These are phyloP conservation scores for Heliconius hermathena DNA, from an alignment of 1,140 invertebrate species.

Conservation along the genomic window DNA sequence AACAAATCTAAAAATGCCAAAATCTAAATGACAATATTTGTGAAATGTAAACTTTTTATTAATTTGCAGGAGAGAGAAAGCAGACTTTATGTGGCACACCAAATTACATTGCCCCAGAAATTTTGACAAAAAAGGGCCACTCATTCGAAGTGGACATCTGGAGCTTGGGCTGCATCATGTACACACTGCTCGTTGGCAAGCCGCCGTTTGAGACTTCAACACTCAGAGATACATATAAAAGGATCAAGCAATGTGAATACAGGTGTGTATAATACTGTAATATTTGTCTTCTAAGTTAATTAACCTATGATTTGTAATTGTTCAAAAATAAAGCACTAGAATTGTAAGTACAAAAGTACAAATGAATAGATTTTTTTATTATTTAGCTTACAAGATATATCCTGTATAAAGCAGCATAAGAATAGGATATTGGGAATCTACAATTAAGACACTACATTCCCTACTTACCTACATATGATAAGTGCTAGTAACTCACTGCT, in stretches of 20 bases:
- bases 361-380: no score
- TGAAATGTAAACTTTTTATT: neutral
- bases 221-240: constrained; percentile 94
- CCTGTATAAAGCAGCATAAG: no score
- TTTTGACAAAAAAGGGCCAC: constrained; percentile 96
- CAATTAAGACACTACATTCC: no score
- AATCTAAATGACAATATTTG: no score
- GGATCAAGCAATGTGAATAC: constrained; percentile 97
- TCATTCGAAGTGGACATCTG: constrained; percentile 98
- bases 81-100: constrained; percentile 97
- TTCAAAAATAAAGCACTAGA: neutral
- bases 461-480: no score
- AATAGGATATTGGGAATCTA: no score
- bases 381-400: no score
- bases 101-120: constrained; percentile 99
- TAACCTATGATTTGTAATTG: neutral
- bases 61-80: constrained; percentile 84
- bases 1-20: no score
- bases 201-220: constrained; percentile 97
- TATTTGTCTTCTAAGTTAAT: neutral
- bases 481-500: no score
- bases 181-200: constrained; percentile 95
- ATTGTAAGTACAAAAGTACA: neutral
- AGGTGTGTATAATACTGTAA: constrained; percentile 64
- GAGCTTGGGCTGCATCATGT: constrained; percentile 98